These are phyloP conservation scores for Arge pagana DNA, from an alignment of 2,888 invertebrate genomes.

Conservation along the genomic window DNA sequence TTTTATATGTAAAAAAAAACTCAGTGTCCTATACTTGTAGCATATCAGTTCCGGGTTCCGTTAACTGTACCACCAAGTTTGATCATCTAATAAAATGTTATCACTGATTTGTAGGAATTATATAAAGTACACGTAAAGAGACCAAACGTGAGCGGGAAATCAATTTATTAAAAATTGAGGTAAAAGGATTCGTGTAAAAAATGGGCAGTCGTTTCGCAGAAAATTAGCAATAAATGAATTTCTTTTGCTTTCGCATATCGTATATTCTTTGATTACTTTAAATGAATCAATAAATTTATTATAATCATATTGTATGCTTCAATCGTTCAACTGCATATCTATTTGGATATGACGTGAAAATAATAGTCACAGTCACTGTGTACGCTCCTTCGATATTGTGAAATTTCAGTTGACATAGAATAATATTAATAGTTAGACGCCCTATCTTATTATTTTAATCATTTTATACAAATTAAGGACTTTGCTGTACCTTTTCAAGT, in stretches of 20 bases:
- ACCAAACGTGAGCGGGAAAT: too few species aligned
- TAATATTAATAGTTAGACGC: constrained; percentile 21
- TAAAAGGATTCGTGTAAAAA: constrained; percentile 23
- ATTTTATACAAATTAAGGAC: constrained; percentile 19
- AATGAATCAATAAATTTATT: constrained; percentile 46
- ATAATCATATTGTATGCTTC: constrained; percentile 47
- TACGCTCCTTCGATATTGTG: constrained; percentile 15
- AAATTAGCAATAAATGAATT: constrained; percentile 27
- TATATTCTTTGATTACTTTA: constrained; percentile 54
- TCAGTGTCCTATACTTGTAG: too few species aligned
- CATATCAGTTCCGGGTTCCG: too few species aligned
- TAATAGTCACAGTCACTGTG: constrained; percentile 10
- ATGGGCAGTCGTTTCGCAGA: constrained; percentile 13
- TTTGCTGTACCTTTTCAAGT: constrained; percentile 7
- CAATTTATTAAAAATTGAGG: too few species aligned
- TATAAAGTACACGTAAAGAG: too few species aligned
- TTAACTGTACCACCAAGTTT: too few species aligned
- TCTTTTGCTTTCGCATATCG: constrained; percentile 50
- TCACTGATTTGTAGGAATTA: too few species aligned
- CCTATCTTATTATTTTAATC: constrained; percentile 16
- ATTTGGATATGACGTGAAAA: constrained; percentile 1
- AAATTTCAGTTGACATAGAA: constrained; percentile 17
- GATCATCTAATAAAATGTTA: too few species aligned
- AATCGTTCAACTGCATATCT: constrained; percentile 35
- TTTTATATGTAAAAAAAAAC: too few species aligned